These are phyloP conservation scores for Actenoides hombroni DNA, from an alignment of 2,113 vertebrate species.

Conservation along the genomic window DNA sequence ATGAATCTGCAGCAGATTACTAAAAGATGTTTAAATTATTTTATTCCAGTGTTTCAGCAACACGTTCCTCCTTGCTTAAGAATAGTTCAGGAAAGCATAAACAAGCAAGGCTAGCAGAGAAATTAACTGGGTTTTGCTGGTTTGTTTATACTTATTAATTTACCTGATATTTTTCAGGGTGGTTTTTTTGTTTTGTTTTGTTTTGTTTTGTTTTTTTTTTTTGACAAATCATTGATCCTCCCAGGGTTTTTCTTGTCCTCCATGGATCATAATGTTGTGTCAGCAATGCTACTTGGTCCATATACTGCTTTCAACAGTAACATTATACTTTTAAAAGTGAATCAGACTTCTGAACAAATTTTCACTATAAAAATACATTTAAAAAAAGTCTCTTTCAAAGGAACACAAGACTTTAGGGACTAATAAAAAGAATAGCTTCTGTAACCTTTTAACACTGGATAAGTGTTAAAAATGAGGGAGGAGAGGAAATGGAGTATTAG, in stretches of 20 bases:
- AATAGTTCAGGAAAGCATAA: background rate
- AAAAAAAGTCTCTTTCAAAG: background rate
- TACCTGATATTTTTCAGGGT: background rate
- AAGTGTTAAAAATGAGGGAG: slow-evolving; percentile 2
- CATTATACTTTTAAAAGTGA: background rate
- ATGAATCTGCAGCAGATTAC: background rate
- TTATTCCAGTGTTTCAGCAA: background rate
- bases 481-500: background rate
- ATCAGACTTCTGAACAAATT: background rate
- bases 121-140: background rate
- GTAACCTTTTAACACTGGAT: background rate
- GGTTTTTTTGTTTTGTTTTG: background rate
- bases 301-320: background rate
- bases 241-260: background rate
- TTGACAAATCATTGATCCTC: background rate
- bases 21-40: background rate
- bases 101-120: background rate
- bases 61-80: background rate
- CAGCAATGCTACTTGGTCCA: background rate
- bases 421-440: background rate
- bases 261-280: background rate
- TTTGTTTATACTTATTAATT: background rate
- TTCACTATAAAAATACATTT: background rate
- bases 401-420: background rate
- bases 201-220: too few relatives aligned